Evolutionary conservation across 2,113 vertebrate genomes (phyloP).

Genomic region (Thunnus maccoyii): DNA sequence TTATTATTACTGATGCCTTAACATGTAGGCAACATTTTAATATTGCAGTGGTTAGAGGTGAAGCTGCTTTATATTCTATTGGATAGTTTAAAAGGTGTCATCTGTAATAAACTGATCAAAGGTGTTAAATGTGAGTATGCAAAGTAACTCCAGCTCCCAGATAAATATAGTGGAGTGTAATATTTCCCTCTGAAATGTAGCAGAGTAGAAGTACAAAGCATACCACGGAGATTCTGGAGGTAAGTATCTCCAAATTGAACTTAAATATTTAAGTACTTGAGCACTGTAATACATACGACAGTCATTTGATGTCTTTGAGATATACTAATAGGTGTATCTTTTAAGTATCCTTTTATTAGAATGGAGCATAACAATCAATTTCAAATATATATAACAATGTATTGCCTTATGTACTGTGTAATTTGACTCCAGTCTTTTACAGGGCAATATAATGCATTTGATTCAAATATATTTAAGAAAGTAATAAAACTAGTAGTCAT

Average conservation of each 20-base stretch:
- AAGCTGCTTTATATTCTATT: too few species aligned
- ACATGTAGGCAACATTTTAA: too few species aligned
- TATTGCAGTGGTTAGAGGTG: too few species aligned
- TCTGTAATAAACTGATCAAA: not conserved
- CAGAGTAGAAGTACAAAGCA: too few species aligned
- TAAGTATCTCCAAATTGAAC: not conserved
- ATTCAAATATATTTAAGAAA: constrained; percentile 39
- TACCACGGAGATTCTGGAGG: not conserved
- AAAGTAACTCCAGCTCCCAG: not conserved
- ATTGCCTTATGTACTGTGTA: not conserved
- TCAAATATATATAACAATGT: not conserved
- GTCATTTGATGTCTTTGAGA: not conserved
- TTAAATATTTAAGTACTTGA: not conserved
- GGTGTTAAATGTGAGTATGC: not conserved
- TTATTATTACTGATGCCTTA: too few species aligned
- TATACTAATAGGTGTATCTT: not conserved
- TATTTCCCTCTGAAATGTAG: too few species aligned
- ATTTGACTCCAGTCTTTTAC: constrained; percentile 2
- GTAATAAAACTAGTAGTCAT: constrained; percentile 42
- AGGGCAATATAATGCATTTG: constrained; percentile 24
- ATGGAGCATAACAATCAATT: not conserved
- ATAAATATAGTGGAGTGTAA: not conserved
- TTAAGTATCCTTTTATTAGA: constrained; percentile 1
- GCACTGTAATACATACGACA: not conserved
- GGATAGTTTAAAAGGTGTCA: not conserved